phyloP scores from a whole-genome alignment of 2,113 vertebrate genomes.

The Pelecanoides urinatrix region DNA sequence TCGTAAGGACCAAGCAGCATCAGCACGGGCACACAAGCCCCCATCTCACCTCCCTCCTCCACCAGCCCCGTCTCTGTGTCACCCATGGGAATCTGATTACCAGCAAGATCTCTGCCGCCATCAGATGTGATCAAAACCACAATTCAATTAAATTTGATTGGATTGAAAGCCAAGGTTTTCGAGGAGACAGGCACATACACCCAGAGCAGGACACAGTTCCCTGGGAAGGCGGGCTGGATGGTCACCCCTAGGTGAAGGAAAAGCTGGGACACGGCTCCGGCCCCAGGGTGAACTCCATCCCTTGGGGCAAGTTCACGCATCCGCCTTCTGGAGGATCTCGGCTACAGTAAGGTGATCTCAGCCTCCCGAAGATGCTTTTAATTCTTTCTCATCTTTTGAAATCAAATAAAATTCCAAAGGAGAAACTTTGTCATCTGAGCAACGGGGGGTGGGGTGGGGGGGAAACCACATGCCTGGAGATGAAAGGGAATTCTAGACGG shows the following conservation, averaged over 20 bases:
- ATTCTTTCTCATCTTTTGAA: constrained; percentile 42
- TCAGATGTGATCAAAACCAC: constrained; percentile 38
- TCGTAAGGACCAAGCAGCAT: not conserved
- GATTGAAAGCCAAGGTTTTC: not conserved
- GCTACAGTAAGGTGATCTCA: not conserved
- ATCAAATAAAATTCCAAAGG: constrained; percentile 37
- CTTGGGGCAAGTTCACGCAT: not conserved
- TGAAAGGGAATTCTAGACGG: constrained; percentile 36
- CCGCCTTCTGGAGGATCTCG: not conserved
- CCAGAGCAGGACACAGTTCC: rapidly evolving
- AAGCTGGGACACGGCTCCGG: not conserved
- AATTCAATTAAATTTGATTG: not conserved
- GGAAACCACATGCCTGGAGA: not conserved
- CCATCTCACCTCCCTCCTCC: not conserved
- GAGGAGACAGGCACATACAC: not conserved
- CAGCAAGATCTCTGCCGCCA: not conserved
- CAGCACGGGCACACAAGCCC: not conserved
- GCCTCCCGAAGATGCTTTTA: not conserved
- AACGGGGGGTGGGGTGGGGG: rapidly evolving
- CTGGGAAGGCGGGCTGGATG: not conserved
- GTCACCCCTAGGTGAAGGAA: not conserved
- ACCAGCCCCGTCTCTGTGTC: not conserved
- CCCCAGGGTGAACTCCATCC: constrained; percentile 1
- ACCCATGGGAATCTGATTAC: not conserved
- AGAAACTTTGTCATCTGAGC: constrained; percentile 49